These are phyloP conservation scores for Cotesia chilonis DNA, from an alignment of 1,140 invertebrate genomes.

Conservation along the genomic window DNA sequence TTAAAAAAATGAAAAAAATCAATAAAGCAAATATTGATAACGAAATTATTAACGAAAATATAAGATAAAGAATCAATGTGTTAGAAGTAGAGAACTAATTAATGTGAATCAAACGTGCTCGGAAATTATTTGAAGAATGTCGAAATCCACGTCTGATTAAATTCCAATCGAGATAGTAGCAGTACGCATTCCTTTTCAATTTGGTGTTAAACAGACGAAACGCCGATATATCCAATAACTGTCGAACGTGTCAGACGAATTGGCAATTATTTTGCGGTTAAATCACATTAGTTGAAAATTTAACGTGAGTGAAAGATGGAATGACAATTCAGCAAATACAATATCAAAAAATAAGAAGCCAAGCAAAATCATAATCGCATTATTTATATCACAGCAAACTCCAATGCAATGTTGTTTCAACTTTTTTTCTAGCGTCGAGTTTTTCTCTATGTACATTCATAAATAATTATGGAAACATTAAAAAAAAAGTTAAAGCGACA, in stretches of 20 bases:
- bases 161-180: not conserved
- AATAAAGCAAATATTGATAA: no score
- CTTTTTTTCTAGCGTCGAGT: no score
- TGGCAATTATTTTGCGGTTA: conserved; percentile 12
- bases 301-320: not conserved
- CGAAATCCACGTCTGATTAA: conserved; percentile 2
- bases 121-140: not conserved
- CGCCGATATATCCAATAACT: conserved; percentile 12
- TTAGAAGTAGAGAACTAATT: not conserved
- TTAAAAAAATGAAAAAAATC: no score
- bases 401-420: no score
- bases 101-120: conserved; percentile 6
- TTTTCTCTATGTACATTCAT: no score
- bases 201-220: not conserved
- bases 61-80: no score
- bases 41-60: no score
- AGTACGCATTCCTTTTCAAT: not conserved
- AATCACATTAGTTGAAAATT: conserved; percentile 13
- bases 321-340: not conserved
- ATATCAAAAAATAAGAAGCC: not conserved
- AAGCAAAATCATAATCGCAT: not conserved
- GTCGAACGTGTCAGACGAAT: conserved; percentile 8
- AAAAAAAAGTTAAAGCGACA: no score
- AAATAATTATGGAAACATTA: no score
- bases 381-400: no score